These are phyloP conservation scores for Lomographa bimaculata DNA, from an alignment of 2,888 invertebrate genomes.

Conservation along the genomic window DNA sequence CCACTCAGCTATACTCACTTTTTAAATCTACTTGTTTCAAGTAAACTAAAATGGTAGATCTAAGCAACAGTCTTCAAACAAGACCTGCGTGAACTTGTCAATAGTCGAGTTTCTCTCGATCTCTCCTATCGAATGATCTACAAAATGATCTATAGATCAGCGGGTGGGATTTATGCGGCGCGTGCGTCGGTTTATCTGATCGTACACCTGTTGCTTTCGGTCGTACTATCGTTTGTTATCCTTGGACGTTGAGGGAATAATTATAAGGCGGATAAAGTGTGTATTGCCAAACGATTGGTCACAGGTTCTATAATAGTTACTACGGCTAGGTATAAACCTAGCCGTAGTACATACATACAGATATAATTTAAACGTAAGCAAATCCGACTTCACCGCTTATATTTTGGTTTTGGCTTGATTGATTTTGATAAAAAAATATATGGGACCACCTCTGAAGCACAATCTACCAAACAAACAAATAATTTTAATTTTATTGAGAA, in stretches of 20 bases:
- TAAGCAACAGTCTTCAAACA: neutral
- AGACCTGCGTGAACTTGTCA: slow-evolving; percentile 5
- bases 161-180: slow-evolving; percentile 31
- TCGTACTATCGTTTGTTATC: slow-evolving; percentile 28
- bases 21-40: no score
- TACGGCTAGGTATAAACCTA: no score
- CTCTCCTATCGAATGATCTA: slow-evolving; percentile 23
- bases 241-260: slow-evolving; percentile 29
- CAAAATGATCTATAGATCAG: slow-evolving; percentile 30
- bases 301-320: no score
- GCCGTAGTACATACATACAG: no score
- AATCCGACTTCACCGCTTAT: no score
- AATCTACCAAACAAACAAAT: no score
- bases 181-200: slow-evolving; percentile 31
- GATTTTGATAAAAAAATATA: no score
- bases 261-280: slow-evolving; percentile 10
- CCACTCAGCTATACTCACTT: no score
- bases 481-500: no score
- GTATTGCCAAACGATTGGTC: slow-evolving; percentile 4
- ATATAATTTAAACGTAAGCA: neutral
- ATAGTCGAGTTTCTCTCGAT: slow-evolving; percentile 18
- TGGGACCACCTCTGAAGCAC: no score
- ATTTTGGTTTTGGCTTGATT: no score
- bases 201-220: slow-evolving; percentile 28
- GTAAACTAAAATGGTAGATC: no score